A percentile compares a stretch with the other conserved stretches of the same genome.
These are phyloP conservation scores for Cepaea nemoralis DNA, from an alignment of 1,140 invertebrate genomes.

Conservation along the genomic window DNA sequence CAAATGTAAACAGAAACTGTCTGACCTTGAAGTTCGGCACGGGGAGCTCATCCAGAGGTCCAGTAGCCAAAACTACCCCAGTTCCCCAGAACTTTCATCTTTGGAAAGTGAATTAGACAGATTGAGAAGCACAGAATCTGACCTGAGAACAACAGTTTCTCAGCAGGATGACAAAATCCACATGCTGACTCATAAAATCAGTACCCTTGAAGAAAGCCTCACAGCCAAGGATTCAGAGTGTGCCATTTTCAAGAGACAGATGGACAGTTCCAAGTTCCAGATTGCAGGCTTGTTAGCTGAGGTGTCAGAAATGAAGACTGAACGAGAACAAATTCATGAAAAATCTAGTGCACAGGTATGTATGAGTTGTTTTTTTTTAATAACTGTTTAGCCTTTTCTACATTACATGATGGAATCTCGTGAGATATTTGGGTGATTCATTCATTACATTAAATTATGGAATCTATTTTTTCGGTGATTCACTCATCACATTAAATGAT, in stretches of 20 bases:
- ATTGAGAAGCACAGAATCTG: conserved; percentile 53
- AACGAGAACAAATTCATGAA: conserved; percentile 49
- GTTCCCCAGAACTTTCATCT: conserved; percentile 53
- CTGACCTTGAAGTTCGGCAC: conserved; percentile 72
- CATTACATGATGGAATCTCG: too few species aligned
- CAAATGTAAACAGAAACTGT: conserved; percentile 72
- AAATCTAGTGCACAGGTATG: conserved; percentile 56
- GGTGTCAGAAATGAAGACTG: conserved; percentile 54
- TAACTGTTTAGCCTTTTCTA: too few species aligned
- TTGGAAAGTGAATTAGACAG: conserved; percentile 56
- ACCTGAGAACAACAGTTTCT: conserved; percentile 49
- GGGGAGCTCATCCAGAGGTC: conserved; percentile 62
- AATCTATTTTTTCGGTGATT: too few species aligned
- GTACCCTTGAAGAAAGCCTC: conserved; percentile 59
- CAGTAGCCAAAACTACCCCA: conserved; percentile 57
- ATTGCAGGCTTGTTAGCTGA: conserved; percentile 60
- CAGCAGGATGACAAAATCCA: conserved; percentile 61
- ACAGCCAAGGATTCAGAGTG: conserved; percentile 59
- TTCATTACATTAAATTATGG: too few species aligned
- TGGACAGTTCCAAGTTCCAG: conserved; percentile 67
- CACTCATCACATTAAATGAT: too few species aligned
- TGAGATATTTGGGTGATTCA: too few species aligned
- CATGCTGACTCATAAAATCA: conserved; percentile 53
- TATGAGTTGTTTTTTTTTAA: too few species aligned
- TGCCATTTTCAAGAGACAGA: conserved; percentile 60